Evolutionary conservation across 2,797 vertebrate species (phyloP), one percentile per base, ranked within the genome.

Genomic region (Orientallactaga sibirica): DNA sequence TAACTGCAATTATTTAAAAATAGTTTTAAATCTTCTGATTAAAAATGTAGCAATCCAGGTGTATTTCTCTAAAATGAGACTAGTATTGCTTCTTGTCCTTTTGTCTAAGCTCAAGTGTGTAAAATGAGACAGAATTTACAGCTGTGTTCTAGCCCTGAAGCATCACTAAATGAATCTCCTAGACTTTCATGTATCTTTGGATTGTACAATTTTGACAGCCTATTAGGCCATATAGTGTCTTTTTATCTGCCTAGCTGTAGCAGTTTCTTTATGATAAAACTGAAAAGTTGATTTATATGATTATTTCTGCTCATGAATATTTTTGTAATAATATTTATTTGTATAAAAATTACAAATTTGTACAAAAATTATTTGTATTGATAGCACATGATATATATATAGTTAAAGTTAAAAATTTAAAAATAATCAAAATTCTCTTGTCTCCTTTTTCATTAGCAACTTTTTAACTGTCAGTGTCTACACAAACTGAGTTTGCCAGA

Each of bases 381-480:
- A 48, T 76, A 74, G 29, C 66, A 4, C 41, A 94, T 95, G 82
- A 92, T 91, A 67, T 91, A 24, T 37, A 92, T 91, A 67, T 91
- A 24, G 58, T 27, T 43, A 95, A 88, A 81, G 29, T n/a, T n/a
- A n/a, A n/a, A 89, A 97, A 96, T 86, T 22, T 55, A 89, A 62
- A 97, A 94, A 93, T 97, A 97, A 83, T 96, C 1, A 16, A 74
- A 89, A 70, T 58, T 16, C 48, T 19, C 96, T 97, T 97, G 90
- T 92, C 96, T 33, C 95, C 86, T 96, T 97, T 94, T 96, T 95
- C 96, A 96, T 97, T 94, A 99, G 99, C 99, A 99, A 99, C 99
- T 99, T 97, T 99, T 99, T 98, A 99, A 99, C 98, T 99, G 99
- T 98, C 99, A 99, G 98, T 98, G 99, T 97, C 99, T 99, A 97